A percentile compares a stretch with the other conserved stretches of the same genome.
phyloP scores from a whole-genome alignment of 2,888 invertebrate species.

The Scaptomyza tumidula region DNA sequence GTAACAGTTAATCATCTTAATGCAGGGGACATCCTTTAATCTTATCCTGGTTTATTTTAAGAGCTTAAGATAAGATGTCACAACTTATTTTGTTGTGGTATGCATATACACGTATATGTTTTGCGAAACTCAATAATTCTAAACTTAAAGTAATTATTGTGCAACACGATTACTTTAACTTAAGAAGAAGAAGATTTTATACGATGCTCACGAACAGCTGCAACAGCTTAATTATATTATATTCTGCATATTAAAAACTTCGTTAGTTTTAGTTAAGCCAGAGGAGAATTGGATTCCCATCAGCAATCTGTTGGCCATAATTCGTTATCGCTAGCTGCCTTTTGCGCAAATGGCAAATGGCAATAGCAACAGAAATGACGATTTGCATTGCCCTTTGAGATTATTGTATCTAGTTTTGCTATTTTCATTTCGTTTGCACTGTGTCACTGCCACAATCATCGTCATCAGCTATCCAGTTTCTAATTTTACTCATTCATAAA shows the following conservation, averaged over 20 bases:
- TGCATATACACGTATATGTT: too few relatives aligned
- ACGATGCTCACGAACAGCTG: not conserved
- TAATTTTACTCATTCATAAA: slow-evolving; percentile 56
- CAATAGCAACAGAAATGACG: slow-evolving; percentile 34
- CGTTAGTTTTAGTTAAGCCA: slow-evolving; percentile 13
- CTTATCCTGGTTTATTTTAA: not conserved
- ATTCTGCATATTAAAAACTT: slow-evolving; percentile 13
- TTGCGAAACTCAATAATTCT: not conserved
- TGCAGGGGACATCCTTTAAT: not conserved
- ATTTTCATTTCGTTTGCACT: slow-evolving; percentile 23
- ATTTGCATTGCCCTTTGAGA: slow-evolving; percentile 59
- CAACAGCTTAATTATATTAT: not conserved
- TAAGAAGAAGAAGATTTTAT: not conserved
- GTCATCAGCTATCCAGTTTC: slow-evolving; percentile 50
- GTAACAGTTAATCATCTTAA: not conserved
- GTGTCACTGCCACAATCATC: slow-evolving; percentile 15
- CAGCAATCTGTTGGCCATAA: slow-evolving; percentile 42
- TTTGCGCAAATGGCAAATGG: slow-evolving; percentile 22
- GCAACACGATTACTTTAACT: not conserved
- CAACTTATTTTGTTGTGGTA: too few relatives aligned
- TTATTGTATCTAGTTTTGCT: slow-evolving; percentile 44
- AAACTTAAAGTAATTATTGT: not conserved
- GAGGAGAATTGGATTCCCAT: slow-evolving; percentile 15
- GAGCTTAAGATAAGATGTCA: too few relatives aligned
- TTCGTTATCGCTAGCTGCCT: slow-evolving; percentile 47